Evolutionary conservation across 2,888 invertebrate species (phyloP), one percentile per base, ranked within the genome.

Genomic region (Drosophila longiperda): DNA sequence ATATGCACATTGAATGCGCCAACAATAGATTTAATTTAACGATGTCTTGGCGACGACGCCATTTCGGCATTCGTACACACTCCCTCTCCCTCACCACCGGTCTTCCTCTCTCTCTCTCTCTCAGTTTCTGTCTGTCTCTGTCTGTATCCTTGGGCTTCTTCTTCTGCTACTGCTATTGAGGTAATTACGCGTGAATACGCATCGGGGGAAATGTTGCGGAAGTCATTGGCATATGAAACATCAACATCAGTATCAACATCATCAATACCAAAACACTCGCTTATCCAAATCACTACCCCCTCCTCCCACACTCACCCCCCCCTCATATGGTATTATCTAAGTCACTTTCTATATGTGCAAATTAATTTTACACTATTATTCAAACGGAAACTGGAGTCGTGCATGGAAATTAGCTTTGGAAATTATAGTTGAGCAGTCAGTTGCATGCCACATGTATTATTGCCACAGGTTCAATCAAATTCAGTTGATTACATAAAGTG

Each of bases 1-100:
- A 85, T 85, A 83, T 82, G 86, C 80, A 80, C 76, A 83, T 83
- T 82, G 85, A 83, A 80, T 82, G 85, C 80, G 83, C 80, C 86
- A 74, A 82, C 82, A 85, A 83, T 83, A 83, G 82, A 80, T 83
- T 85, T 82, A 79, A 85, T 83, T 83, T 83, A 83, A 83, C 83
- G 82, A 85, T 74, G 83, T 76, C 85, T 81, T 81, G 81, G 83
- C 81, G 80, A 64, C 78, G 80, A 67, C 79, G 75, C 78, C 78
- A 79, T 79, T 82, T 79, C 82, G 69, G 69, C 78, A 74, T 78
- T 54, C 42, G 60, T 76, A 26, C 64, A 53, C 38, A 20, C 64
- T n/a, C 52, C 15, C 32, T 38, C 34, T 20, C 29, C 26, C 26
- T 26, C 26, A 26, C 26, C 26, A 26, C 26, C 26, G 26, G 2